A percentile compares a stretch with the other conserved stretches of the same genome.
phyloP scores from a whole-genome alignment of 2,797 vertebrate species.

The Coreius guichenoti region DNA sequence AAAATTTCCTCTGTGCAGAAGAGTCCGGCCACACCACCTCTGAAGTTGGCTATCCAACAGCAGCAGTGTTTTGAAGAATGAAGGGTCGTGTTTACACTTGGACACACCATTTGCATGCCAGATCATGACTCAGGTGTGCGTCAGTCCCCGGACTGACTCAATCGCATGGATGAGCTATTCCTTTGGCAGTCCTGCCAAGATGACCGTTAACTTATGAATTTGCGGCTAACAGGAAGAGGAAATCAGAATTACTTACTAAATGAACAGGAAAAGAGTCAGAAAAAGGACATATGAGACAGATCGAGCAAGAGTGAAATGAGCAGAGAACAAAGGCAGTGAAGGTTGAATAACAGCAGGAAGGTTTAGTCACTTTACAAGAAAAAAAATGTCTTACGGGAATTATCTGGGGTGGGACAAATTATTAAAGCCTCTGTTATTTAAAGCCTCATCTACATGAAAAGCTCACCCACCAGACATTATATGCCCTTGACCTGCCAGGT shows the following conservation, averaged over 20 bases:
- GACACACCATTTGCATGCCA: conserved; percentile 7
- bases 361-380: conserved; percentile 48
- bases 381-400: conserved; percentile 6
- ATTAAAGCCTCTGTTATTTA: conserved; percentile 7
- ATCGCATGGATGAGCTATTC: not conserved
- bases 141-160: conserved; percentile 41
- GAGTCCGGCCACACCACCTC: not conserved
- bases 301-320: not conserved
- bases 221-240: conserved; percentile 36
- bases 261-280: conserved; percentile 27
- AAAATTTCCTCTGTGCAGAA: not conserved
- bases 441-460: conserved; percentile 17
- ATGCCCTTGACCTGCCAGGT: conserved; percentile 3
- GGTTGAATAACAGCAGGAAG: conserved; percentile 39
- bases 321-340: not conserved
- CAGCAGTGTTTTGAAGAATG: not conserved
- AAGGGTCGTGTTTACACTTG: not conserved
- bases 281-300: conserved; percentile 4
- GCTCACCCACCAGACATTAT: not conserved
- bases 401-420: not conserved
- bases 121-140: conserved; percentile 40
- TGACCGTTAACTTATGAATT: conserved; percentile 31
- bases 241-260: conserved; percentile 41
- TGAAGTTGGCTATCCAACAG: not conserved
- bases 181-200: not conserved